phyloP scores from a whole-genome alignment of 2,797 vertebrate species.

The Champsocephalus gunnari region DNA sequence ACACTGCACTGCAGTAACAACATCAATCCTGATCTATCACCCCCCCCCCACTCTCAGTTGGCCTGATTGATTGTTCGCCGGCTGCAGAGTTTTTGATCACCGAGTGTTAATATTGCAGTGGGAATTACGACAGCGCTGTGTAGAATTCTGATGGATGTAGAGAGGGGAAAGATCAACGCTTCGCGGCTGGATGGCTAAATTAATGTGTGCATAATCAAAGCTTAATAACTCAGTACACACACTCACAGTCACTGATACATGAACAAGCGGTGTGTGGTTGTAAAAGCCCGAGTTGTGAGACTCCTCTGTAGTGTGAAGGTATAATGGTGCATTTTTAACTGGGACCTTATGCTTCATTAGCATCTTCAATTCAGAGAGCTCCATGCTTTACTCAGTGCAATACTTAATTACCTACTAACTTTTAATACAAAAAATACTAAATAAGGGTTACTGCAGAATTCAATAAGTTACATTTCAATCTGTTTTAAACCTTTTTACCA shows the following conservation, averaged over 20 bases:
- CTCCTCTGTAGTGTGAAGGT: neutral
- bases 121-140: slow-evolving; percentile 55
- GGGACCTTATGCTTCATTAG: neutral
- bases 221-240: slow-evolving; percentile 30
- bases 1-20: slow-evolving; percentile 68
- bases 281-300: neutral
- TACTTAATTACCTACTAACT: neutral
- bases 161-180: slow-evolving; percentile 58
- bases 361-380: no score
- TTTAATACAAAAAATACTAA: neutral
- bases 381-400: neutral
- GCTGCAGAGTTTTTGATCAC: slow-evolving; percentile 66
- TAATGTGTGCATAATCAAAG: slow-evolving; percentile 72
- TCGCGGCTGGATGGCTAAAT: slow-evolving; percentile 57
- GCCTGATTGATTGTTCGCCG: slow-evolving; percentile 69
- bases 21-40: slow-evolving; percentile 74
- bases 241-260: slow-evolving; percentile 1
- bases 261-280: neutral
- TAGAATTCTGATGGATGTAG: slow-evolving; percentile 59
- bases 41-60: slow-evolving; percentile 46
- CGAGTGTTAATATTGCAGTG: slow-evolving; percentile 63
- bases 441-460: neutral
- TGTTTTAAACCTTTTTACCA: no score
- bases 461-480: neutral
- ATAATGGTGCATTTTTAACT: neutral